Conservation (phyloP, 2,113 vertebrate species). For the Ammodytes dubius region DNA sequence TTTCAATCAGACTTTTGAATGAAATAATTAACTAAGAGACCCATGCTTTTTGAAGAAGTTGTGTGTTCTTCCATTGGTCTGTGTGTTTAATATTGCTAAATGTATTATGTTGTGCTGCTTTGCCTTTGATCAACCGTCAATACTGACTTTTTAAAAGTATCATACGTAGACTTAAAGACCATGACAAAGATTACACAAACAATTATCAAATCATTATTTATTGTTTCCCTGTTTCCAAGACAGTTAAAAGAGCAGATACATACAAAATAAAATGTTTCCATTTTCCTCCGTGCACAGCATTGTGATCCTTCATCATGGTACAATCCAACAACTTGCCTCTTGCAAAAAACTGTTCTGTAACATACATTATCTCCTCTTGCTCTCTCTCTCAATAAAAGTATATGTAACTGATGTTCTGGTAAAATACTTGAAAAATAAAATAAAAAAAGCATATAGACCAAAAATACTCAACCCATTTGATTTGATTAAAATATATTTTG, state of each 20-base stretch:
- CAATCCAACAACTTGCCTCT: conserved; percentile 28
- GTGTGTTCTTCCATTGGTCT: background rate
- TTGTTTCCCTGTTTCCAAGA: conserved; percentile 51
- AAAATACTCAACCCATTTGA: conserved; percentile 1
- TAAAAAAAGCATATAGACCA: conserved; percentile 12
- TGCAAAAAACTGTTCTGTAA: conserved; percentile 16
- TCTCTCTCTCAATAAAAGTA: conserved; percentile 1
- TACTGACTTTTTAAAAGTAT: background rate
- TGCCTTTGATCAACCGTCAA: background rate
- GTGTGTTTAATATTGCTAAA: background rate
- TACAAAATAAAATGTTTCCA: conserved; percentile 34
- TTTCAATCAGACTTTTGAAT: background rate
- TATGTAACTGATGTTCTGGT: background rate
- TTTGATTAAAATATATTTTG: conserved; percentile 1
- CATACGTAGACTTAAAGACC: background rate
- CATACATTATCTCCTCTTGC: conserved; percentile 13
- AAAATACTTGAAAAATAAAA: conserved; percentile 12
- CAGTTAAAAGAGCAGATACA: conserved; percentile 26
- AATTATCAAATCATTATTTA: conserved; percentile 40
- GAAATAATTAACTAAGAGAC: no score
- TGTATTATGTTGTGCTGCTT: background rate
- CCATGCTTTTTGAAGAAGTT: background rate
- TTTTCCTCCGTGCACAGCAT: conserved; percentile 27
- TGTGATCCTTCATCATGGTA: conserved; percentile 7
- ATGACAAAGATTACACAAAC: conserved; percentile 12